Percentiles rank a stretch among this genome's conserved stretches.
These are phyloP conservation scores for Heterocephalus glaber DNA, from an alignment of 2,113 vertebrate genomes.

Conservation along the genomic window DNA sequence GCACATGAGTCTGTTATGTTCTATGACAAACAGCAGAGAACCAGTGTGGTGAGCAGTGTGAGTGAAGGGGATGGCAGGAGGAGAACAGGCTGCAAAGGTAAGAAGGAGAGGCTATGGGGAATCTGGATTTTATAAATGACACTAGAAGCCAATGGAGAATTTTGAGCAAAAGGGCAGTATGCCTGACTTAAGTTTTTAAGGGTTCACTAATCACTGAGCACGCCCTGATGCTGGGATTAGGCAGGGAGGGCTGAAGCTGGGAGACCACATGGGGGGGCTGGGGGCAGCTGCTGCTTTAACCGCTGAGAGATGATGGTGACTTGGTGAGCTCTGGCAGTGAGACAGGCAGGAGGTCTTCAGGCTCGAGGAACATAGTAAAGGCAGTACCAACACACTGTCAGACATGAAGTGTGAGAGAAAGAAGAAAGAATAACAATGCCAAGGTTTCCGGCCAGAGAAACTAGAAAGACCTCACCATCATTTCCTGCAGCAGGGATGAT, in stretches of 20 bases:
- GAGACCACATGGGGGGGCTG: neutral
- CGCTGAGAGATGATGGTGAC: neutral
- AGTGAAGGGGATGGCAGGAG: neutral
- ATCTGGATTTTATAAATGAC: neutral
- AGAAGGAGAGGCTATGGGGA: neutral
- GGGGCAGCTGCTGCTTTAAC: neutral
- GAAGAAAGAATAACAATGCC: neutral
- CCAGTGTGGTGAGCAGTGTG: accelerated
- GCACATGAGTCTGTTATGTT: neutral
- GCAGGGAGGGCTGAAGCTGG: neutral
- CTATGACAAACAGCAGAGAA: no score
- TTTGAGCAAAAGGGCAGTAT: neutral
- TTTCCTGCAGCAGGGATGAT: neutral
- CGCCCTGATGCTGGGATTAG: neutral
- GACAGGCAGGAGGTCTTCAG: neutral
- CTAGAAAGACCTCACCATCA: neutral
- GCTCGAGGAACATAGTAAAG: neutral
- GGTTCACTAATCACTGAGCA: neutral
- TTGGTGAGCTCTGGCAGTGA: neutral
- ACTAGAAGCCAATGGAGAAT: neutral
- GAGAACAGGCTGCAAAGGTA: neutral
- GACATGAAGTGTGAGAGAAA: neutral
- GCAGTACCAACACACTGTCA: neutral
- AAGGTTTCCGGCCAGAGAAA: neutral
- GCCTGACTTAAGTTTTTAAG: neutral